phyloP scores from a whole-genome alignment of 2,797 vertebrate genomes.

The Sardinella longiceps region DNA sequence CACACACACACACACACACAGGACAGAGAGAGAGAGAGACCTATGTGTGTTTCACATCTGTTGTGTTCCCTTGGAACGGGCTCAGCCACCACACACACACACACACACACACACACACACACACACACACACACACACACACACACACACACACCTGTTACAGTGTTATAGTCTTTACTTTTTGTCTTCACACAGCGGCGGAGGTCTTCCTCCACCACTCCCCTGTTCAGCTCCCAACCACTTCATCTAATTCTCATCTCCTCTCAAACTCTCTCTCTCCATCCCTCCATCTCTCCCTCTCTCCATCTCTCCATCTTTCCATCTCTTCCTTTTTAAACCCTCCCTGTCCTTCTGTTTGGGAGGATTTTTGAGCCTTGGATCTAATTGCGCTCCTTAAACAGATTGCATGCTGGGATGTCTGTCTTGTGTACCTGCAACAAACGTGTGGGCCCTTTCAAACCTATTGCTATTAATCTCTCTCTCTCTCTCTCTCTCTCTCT shows the following conservation, averaged over 20 bases:
- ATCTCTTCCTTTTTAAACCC: background rate
- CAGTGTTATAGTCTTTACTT: slow-evolving; percentile 21
- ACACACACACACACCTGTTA: slow-evolving; percentile 39
- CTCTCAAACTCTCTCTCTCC: background rate
- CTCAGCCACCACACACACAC: background rate
- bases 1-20: background rate
- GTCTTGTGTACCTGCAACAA: background rate
- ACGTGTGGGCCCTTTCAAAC: background rate
- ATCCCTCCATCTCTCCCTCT: background rate
- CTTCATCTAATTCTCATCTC: slow-evolving; percentile 2
- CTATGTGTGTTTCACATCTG: background rate
- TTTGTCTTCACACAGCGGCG: background rate
- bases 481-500: background rate
- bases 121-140: slow-evolving; percentile 34
- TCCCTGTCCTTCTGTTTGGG: background rate
- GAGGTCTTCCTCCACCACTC: slow-evolving; percentile 1
- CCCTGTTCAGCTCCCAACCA: background rate
- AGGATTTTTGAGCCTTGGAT: background rate
- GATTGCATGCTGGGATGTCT: background rate
- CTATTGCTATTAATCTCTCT: background rate
- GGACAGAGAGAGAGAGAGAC: background rate
- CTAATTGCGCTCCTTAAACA: background rate
- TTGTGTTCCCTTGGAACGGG: background rate
- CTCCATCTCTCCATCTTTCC: background rate
- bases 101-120: background rate